Percentiles rank a stretch among this genome's conserved stretches.
Conservation (phyloP, 2,113 vertebrate species). For the Percina caprodes region DNA sequence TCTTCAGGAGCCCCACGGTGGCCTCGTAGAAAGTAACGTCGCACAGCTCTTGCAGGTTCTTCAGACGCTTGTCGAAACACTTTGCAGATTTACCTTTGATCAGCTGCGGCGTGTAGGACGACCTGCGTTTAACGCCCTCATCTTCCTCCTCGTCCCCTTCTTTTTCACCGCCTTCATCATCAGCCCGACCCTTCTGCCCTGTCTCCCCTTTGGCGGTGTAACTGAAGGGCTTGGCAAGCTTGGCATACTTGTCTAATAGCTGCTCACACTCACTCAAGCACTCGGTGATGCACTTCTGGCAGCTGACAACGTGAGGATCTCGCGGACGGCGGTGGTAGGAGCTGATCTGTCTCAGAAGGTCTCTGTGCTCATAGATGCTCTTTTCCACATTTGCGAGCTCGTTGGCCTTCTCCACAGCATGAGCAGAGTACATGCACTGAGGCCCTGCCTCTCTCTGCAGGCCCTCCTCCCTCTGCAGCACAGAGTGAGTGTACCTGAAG, state of each 20-base stretch:
- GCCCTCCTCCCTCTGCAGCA: constrained; percentile 93
- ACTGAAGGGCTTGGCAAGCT: constrained; percentile 61
- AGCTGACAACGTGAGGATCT: constrained; percentile 76
- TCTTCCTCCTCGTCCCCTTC: constrained; percentile 54
- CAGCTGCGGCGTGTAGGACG: constrained; percentile 93
- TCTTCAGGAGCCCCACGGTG: constrained; percentile 90
- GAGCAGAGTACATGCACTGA: constrained; percentile 92
- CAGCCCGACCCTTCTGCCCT: not conserved
- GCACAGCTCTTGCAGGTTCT: constrained; percentile 93
- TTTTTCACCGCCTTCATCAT: constrained; percentile 6
- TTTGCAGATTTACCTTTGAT: constrained; percentile 96
- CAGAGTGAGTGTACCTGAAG: constrained; percentile 90
- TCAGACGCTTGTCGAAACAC: constrained; percentile 98
- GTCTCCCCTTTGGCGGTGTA: constrained; percentile 9
- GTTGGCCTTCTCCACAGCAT: constrained; percentile 96
- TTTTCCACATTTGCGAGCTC: constrained; percentile 96
- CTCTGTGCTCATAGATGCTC: constrained; percentile 95
- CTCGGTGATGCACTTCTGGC: constrained; percentile 76
- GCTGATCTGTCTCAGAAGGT: constrained; percentile 93
- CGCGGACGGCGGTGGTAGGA: constrained; percentile 89
- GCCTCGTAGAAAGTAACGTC: constrained; percentile 91
- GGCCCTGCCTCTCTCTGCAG: constrained; percentile 90
- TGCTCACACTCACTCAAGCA: constrained; percentile 80
- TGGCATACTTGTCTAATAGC: constrained; percentile 67
- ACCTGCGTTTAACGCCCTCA: constrained; percentile 68